These are phyloP conservation scores for Carcinoscorpius rotundicauda DNA, from an alignment of 1,140 invertebrate species.

Conservation along the genomic window DNA sequence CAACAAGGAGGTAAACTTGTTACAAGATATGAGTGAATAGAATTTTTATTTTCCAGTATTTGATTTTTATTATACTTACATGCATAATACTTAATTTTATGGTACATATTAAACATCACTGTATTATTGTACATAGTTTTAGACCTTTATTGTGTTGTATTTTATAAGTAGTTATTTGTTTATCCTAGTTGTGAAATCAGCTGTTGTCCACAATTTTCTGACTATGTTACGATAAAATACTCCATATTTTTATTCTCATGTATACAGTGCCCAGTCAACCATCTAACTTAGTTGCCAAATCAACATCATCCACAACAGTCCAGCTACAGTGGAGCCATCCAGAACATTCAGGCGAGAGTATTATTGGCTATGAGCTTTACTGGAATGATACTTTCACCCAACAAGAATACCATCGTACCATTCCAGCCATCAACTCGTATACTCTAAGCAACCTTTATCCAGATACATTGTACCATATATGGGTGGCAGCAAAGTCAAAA, in stretches of 20 bases:
- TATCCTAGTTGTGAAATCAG: too few species aligned
- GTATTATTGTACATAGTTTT: too few species aligned
- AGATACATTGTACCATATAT: constrained; percentile 91
- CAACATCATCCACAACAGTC: constrained; percentile 61
- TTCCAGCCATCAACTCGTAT: constrained; percentile 67
- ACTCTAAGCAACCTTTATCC: constrained; percentile 76
- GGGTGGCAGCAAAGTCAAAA: constrained; percentile 81
- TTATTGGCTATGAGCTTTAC: constrained; percentile 88
- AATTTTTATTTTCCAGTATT: too few species aligned
- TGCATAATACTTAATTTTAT: too few species aligned
- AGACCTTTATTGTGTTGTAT: too few species aligned
- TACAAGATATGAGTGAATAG: background rate
- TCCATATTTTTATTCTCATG: too few species aligned
- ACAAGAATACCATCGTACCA: constrained; percentile 52
- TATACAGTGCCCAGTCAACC: constrained; percentile 76
- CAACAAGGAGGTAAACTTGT: constrained; percentile 61
- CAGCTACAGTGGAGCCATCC: constrained; percentile 82
- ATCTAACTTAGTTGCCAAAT: constrained; percentile 56
- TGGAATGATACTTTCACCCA: constrained; percentile 91
- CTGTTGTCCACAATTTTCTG: too few species aligned
- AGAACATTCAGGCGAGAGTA: constrained; percentile 71
- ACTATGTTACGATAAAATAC: too few species aligned
- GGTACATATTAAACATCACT: too few species aligned
- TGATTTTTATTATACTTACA: too few species aligned
- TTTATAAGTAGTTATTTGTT: too few species aligned